These are phyloP conservation scores for Diadema setosum DNA, from an alignment of 35 echinoderm and acorn worm species.

Conservation along the genomic window DNA sequence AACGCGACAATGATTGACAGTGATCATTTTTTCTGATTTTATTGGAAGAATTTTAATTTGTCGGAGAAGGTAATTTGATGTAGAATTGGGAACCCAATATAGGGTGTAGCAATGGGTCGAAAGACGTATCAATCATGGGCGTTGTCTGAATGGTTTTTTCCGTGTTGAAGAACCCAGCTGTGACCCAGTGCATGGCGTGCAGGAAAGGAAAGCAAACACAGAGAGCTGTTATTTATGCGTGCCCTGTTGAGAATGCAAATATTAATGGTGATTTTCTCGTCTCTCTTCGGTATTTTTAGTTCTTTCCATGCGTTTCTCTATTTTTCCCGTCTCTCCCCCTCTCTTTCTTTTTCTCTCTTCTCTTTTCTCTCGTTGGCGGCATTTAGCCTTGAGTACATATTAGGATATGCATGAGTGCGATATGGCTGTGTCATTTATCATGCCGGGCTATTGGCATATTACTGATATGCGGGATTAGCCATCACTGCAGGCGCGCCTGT, in stretches of 20 bases:
- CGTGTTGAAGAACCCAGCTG: no score
- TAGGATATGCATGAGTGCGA: constrained; percentile 1
- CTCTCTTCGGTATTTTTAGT: background rate
- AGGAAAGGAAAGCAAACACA: background rate
- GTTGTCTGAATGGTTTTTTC: no score
- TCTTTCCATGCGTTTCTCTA: background rate
- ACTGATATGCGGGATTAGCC: no score
- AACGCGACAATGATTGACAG: no score
- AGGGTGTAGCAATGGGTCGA: no score
- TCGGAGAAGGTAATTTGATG: no score
- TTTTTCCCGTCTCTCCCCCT: background rate
- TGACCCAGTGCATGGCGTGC: background rate
- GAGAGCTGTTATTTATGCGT: constrained; percentile 18
- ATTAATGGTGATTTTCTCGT: background rate
- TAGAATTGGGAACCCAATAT: no score
- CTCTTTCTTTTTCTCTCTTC: background rate
- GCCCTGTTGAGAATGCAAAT: constrained; percentile 8
- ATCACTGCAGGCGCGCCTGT: no score
- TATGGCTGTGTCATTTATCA: background rate
- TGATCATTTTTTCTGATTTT: no score
- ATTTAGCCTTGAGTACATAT: background rate
- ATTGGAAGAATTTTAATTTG: no score
- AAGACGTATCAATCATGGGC: no score
- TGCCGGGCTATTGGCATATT: background rate
- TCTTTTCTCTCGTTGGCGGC: background rate